These are phyloP conservation scores for Anableps anableps DNA, from an alignment of 2,797 vertebrate genomes.

Conservation along the genomic window DNA sequence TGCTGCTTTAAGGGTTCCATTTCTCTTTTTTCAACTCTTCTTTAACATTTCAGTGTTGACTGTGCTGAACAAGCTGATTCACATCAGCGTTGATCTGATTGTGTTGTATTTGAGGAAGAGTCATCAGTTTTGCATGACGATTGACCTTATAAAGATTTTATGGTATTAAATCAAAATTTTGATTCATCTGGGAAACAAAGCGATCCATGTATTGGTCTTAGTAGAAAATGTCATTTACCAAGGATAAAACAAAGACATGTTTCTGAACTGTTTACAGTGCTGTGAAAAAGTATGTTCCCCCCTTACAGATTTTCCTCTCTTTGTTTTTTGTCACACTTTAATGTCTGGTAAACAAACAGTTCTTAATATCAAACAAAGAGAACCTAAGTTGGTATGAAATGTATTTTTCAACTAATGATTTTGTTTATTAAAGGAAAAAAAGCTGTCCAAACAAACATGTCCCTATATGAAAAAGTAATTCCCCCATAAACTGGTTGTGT, in stretches of 20 bases:
- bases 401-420: not conserved
- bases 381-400: not conserved
- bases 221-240: not conserved
- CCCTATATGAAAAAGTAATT: not conserved
- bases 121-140: constrained; percentile 32
- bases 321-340: not conserved
- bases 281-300: not conserved
- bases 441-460: not conserved
- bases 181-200: not conserved
- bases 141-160: constrained; percentile 39
- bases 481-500: not conserved
- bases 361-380: not conserved
- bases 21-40: constrained; percentile 1
- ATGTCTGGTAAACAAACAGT: not conserved
- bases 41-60: not conserved
- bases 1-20: not conserved
- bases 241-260: not conserved
- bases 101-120: constrained; percentile 30
- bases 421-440: not conserved
- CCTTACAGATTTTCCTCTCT: not conserved
- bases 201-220: not conserved
- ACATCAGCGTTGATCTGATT: constrained; percentile 49
- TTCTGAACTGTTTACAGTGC: not conserved
- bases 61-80: constrained; percentile 43
- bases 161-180: constrained; percentile 6